Base-by-base conservation (phyloP, 2,888 invertebrate genomes). In the Monopis laevigella region DNA sequence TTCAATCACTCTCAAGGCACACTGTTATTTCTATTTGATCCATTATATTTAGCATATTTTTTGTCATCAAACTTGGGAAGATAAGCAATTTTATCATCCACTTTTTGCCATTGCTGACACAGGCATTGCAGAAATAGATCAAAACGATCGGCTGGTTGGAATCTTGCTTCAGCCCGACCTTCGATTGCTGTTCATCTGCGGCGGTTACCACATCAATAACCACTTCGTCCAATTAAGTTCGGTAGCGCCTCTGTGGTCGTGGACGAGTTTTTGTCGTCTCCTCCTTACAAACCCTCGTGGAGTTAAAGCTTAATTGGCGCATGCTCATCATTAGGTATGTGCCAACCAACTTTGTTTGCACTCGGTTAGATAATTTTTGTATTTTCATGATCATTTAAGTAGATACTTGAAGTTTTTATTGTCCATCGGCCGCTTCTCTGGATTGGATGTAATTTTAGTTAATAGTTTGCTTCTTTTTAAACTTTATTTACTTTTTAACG, bases 211-310 rank as follows among this genome's bases (percentile, higher is more conserved):
- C 52, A 61, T 58, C 70, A 61, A 67, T 68, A 68, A 67, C 64
- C 59, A 59, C 50, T 52, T 18, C 53, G 56, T 59, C 73, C 73
- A 78, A 77, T 78, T 77, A 77, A 73, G 68, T 70, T 73, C 66
- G 71, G 72, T 68, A 74, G 77, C 75, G 72, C 77, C 72, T 71
- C 63, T 55, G 61, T 55, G 59, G 58, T 51, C 61, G 51, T 55
- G 48, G 64, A 63, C 74, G 53, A 73, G 69, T 78, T 78, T 78
- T 78, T 78, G 72, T 70, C 65, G 39, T 27, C 24, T 17, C 32
- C 28, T 13, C 29, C 30, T 11, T 36, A 21, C 36, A 36, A 8
- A 36, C 36, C 21, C 21, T 34, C 28, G 34, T 54, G 48, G 51
- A 50, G 49, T 57, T 56, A 52, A 45, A 46, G 51, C 58, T 71